Conservation (phyloP, 2,113 vertebrate genomes). For the Urocolius indicus region DNA sequence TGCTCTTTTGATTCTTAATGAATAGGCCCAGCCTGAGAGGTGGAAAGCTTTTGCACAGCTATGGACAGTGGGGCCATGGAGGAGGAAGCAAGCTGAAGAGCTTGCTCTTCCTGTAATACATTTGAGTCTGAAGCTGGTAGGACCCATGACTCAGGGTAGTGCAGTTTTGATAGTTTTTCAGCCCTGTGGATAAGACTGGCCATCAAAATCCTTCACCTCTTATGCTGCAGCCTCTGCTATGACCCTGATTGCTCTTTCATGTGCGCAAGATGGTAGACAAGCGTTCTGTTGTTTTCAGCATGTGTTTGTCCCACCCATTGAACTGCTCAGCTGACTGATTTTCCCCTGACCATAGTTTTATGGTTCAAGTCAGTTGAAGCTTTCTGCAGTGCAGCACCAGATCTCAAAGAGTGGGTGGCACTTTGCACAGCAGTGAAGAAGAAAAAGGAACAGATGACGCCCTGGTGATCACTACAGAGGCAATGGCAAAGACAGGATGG, state of each 20-base stretch:
- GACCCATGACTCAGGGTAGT: not conserved
- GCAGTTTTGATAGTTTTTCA: not conserved
- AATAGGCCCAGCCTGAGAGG: not conserved
- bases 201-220: not conserved
- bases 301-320: not conserved
- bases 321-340: not conserved
- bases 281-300: not conserved
- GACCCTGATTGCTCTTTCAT: not conserved
- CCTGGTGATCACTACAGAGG: not conserved
- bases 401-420: not conserved
- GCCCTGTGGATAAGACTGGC: not conserved
- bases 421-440: not conserved
- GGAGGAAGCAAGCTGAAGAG: not conserved
- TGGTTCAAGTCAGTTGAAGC: not conserved
- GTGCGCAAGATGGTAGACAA: not conserved
- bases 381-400: not conserved
- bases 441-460: not conserved
- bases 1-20: conserved; percentile 8
- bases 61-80: not conserved
- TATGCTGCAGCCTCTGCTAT: not conserved
- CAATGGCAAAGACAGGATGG: not conserved
- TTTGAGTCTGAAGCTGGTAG: not conserved
- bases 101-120: not conserved
- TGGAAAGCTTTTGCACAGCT: not conserved
- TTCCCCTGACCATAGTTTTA: not conserved